Percentiles rank a stretch among this genome's conserved stretches.
Evolutionary conservation across 1,140 invertebrate genomes (phyloP).

Genomic region (Doryteuthis pealeii): DNA sequence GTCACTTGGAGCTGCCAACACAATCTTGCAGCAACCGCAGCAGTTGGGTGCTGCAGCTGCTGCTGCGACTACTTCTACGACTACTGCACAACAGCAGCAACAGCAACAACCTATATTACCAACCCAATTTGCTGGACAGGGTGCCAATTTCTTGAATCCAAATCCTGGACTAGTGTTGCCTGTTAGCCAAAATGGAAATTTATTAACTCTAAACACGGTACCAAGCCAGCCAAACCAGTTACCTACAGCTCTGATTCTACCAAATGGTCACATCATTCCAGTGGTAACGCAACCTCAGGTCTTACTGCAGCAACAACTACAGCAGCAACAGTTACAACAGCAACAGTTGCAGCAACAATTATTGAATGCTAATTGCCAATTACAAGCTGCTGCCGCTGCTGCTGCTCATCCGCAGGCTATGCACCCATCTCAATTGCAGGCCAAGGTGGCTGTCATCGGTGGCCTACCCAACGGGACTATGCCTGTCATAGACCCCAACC

Average conservation of each 20-base stretch:
- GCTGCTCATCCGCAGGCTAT: neutral
- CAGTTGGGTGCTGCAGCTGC: neutral
- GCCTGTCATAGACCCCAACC: neutral
- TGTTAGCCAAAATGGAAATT: slow-evolving; percentile 36
- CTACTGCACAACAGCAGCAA: slow-evolving; percentile 14
- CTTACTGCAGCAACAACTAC: slow-evolving; percentile 24
- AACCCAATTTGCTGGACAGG: neutral
- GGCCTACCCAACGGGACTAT: neutral
- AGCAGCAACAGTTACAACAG: slow-evolving; percentile 10
- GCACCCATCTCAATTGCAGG: neutral
- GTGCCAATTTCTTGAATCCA: neutral
- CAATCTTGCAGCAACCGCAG: neutral
- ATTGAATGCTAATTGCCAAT: neutral
- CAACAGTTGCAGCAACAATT: slow-evolving; percentile 7
- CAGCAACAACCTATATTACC: slow-evolving; percentile 20
- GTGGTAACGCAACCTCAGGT: slow-evolving; percentile 59
- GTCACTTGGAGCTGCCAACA: neutral
- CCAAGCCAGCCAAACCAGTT: slow-evolving; percentile 47
- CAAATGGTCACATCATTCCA: slow-evolving; percentile 60
- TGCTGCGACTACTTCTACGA: neutral
- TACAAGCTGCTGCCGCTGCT: neutral
- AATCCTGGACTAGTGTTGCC: slow-evolving; percentile 29
- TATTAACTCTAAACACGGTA: slow-evolving; percentile 39
- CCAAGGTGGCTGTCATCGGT: neutral
- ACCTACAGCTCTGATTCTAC: slow-evolving; percentile 58